These are phyloP conservation scores for Platycheirus rosarum DNA, from an alignment of 2,888 invertebrate species.

Conservation along the genomic window DNA sequence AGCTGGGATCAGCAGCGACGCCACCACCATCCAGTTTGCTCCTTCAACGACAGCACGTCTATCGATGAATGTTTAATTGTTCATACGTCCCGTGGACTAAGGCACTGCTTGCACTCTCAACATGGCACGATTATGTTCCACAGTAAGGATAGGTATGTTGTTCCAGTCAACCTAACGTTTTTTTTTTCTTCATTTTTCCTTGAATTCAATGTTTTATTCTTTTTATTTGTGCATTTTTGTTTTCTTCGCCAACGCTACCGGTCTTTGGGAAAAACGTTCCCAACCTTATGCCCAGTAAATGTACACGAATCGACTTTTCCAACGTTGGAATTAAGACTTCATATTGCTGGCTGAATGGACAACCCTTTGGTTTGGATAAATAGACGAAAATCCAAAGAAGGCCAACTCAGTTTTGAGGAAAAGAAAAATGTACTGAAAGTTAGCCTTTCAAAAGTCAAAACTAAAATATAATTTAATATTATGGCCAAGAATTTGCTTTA, in stretches of 20 bases:
- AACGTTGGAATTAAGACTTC: no score
- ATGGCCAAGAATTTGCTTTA: no score
- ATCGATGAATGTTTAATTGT: slow-evolving; percentile 68
- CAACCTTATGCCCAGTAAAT: no score
- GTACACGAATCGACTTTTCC: no score
- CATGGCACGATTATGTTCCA: slow-evolving; percentile 71
- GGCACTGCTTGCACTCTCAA: slow-evolving; percentile 57
- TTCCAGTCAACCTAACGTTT: slow-evolving; percentile 39
- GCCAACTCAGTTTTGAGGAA: no score
- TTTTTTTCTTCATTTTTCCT: slow-evolving; percentile 7
- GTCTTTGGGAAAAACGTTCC: slow-evolving; percentile 9
- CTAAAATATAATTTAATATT: no score
- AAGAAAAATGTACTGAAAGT: no score
- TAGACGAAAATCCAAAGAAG: no score
- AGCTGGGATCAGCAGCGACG: neutral
- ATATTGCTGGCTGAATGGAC: no score
- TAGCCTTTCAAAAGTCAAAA: no score
- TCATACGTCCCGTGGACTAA: slow-evolving; percentile 56
- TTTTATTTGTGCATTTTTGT: no score
- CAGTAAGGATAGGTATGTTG: slow-evolving; percentile 26
- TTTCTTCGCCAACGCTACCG: slow-evolving; percentile 52
- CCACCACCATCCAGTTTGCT: slow-evolving; percentile 7
- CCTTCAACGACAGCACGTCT: slow-evolving; percentile 37
- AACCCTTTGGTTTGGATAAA: no score
- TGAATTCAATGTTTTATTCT: neutral